Conservation (phyloP, 2,797 vertebrate genomes). For the Anisognathus igniventris region DNA sequence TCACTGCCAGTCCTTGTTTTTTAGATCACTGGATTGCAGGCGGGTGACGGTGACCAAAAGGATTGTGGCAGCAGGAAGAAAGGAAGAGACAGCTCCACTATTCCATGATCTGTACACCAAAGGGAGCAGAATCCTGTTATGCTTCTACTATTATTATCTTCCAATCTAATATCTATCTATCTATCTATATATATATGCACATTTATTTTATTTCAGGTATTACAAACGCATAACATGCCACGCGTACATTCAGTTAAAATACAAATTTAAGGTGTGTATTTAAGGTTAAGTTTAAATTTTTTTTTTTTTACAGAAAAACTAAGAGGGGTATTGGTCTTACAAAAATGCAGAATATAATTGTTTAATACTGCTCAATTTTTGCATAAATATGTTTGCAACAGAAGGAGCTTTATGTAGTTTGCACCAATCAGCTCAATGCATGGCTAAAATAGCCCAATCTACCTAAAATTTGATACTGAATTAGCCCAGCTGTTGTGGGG, state of each 20-base stretch:
- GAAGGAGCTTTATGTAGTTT: neutral
- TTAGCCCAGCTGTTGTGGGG: neutral
- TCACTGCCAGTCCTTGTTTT: conserved; percentile 48
- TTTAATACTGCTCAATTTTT: neutral
- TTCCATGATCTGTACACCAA: neutral
- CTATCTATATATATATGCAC: too few species aligned
- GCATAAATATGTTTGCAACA: neutral
- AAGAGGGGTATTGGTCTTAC: neutral
- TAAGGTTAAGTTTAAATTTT: neutral
- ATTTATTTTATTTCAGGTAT: neutral
- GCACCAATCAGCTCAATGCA: neutral
- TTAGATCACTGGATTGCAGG: neutral
- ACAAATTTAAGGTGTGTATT: neutral
- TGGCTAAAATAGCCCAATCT: neutral
- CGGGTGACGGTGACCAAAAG: neutral
- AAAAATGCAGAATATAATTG: neutral
- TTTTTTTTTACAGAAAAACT: neutral
- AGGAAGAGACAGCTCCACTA: neutral
- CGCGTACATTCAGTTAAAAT: neutral
- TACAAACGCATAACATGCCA: rapidly evolving
- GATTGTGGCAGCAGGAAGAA: neutral
- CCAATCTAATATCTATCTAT: neutral
- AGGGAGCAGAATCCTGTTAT: neutral
- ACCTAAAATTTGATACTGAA: neutral
- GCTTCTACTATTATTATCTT: neutral